Percentiles rank a stretch among this genome's conserved stretches.
phyloP scores from a whole-genome alignment of 2,113 vertebrate species.

The Perca fluviatilis region DNA sequence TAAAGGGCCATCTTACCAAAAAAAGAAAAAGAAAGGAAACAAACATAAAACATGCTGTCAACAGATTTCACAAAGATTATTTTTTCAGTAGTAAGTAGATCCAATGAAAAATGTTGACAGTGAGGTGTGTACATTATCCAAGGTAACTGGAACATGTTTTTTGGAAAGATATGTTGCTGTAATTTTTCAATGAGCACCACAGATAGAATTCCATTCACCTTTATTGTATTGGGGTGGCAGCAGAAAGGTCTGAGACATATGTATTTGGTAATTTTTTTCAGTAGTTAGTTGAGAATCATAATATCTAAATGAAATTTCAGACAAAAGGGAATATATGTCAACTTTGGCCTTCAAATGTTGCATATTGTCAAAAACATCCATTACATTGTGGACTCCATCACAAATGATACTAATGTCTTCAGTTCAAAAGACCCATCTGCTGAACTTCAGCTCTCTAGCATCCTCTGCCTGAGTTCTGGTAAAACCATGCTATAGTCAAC shows the following conservation, averaged over 20 bases:
- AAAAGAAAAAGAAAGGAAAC: background rate
- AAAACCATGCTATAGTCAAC: conserved; percentile 25
- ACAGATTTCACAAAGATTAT: background rate
- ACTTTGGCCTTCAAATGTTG: background rate
- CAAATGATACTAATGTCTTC: background rate
- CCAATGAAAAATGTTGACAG: background rate
- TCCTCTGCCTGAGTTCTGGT: conserved; percentile 33
- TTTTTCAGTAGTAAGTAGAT: background rate
- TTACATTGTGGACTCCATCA: background rate
- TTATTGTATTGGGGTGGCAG: background rate
- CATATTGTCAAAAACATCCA: background rate
- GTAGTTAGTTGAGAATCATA: background rate
- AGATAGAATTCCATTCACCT: background rate
- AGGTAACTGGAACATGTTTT: background rate
- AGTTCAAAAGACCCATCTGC: background rate
- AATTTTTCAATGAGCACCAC: background rate
- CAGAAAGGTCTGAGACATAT: background rate
- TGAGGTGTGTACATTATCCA: background rate
- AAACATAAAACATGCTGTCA: background rate
- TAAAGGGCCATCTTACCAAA: background rate
- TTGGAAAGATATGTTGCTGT: background rate
- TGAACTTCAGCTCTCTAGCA: conserved; percentile 28
- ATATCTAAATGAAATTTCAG: background rate
- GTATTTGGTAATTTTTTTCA: no score
- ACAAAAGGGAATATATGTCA: background rate